Percentiles rank a stretch among this genome's conserved stretches.
Evolutionary conservation across 2,888 invertebrate genomes (phyloP).

Genomic region (Metopia argyrocephala): DNA sequence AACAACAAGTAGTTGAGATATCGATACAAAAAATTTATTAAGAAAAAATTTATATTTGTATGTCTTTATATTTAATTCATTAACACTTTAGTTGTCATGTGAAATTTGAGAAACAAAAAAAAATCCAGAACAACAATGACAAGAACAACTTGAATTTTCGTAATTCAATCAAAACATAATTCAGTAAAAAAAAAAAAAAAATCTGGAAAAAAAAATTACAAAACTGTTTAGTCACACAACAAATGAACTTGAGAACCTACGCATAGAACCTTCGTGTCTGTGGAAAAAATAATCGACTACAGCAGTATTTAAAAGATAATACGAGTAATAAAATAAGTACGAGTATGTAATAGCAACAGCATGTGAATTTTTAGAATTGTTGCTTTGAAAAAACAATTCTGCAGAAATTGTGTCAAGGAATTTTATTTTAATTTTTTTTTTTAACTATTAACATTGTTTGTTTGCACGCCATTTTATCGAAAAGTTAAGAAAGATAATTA

Average conservation of each 20-base stretch:
- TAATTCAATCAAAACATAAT: slow-evolving; percentile 23
- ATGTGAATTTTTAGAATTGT: slow-evolving; percentile 51
- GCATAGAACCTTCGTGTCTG: slow-evolving; percentile 58
- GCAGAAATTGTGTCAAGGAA: slow-evolving; percentile 74
- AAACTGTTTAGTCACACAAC: slow-evolving; percentile 25
- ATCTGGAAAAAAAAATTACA: background rate
- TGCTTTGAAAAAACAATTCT: slow-evolving; percentile 23
- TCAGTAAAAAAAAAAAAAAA: background rate
- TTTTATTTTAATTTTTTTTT: slow-evolving; percentile 31
- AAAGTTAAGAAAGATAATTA: slow-evolving; percentile 35
- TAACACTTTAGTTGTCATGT: slow-evolving; percentile 42
- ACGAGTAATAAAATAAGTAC: background rate
- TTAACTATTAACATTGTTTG: slow-evolving; percentile 32
- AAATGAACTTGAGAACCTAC: slow-evolving; percentile 63
- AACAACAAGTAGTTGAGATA: background rate
- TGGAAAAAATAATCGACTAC: background rate
- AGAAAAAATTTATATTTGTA: background rate
- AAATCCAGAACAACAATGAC: slow-evolving; percentile 8
- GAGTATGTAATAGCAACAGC: slow-evolving; percentile 9
- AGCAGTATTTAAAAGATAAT: background rate
- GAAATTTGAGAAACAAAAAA: slow-evolving; percentile 45
- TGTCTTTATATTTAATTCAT: slow-evolving; percentile 21
- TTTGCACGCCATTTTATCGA: slow-evolving; percentile 46
- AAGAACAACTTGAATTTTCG: slow-evolving; percentile 45
- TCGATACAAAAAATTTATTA: background rate